phyloP scores from a whole-genome alignment of 2,113 vertebrate genomes.

The Myanophis thanlyinensis region DNA sequence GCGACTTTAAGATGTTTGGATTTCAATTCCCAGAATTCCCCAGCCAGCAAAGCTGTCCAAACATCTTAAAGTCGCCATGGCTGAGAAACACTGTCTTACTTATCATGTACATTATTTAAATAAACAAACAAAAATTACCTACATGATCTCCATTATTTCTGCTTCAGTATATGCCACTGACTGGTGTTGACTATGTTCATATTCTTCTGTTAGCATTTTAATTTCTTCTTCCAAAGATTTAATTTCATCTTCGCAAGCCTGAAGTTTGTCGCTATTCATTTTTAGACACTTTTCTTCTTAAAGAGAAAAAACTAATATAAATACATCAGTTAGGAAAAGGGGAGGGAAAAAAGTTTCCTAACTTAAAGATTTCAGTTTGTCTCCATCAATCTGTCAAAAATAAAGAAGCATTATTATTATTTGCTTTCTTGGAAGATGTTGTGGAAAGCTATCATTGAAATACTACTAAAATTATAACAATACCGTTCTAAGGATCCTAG shows the following conservation, averaged over 20 bases:
- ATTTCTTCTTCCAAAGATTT: constrained; percentile 75
- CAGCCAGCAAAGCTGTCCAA: too few relatives aligned
- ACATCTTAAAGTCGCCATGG: too few relatives aligned
- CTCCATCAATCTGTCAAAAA: background rate
- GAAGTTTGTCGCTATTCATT: constrained; percentile 27
- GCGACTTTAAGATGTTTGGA: too few relatives aligned
- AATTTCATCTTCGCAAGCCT: constrained; percentile 72
- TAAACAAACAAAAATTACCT: constrained; percentile 25
- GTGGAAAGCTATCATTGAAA: background rate
- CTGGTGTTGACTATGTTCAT: constrained; percentile 52
- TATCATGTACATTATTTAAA: background rate
- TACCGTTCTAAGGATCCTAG: background rate
- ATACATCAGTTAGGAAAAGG: background rate
- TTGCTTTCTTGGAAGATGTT: background rate
- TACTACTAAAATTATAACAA: background rate
- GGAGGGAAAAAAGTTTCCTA: background rate
- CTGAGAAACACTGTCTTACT: too few relatives aligned
- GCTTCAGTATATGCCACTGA: constrained; percentile 48
- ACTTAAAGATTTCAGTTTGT: background rate
- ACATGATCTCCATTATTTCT: constrained; percentile 64
- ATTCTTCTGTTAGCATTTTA: constrained; percentile 52
- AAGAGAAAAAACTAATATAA: background rate
- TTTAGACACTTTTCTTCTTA: background rate
- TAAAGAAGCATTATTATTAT: background rate
- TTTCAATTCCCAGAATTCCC: too few relatives aligned